Conservation (phyloP, 2,888 invertebrate species). For the Amiota communis region DNA sequence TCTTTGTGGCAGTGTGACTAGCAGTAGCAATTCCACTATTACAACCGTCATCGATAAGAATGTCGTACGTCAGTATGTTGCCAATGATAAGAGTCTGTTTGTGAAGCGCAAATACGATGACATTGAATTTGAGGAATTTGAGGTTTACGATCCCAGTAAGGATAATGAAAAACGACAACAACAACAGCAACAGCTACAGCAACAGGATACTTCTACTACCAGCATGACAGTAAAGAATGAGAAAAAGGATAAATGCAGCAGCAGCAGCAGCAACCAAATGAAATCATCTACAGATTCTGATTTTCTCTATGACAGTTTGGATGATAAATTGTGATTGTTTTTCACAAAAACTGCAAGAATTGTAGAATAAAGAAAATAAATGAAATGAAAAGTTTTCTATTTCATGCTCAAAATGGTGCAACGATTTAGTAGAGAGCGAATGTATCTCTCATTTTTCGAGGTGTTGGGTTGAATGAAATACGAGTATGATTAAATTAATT, state of each 20-base stretch:
- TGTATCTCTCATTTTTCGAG: no score
- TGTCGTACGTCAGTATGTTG: conserved; percentile 78
- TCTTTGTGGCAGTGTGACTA: conserved; percentile 57
- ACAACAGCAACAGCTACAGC: conserved; percentile 33
- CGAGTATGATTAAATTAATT: no score
- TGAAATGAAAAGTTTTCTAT: neutral
- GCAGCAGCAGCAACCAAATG: conserved; percentile 21
- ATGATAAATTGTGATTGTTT: conserved; percentile 62
- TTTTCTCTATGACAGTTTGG: conserved; percentile 67
- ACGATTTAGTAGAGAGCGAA: conserved; percentile 32
- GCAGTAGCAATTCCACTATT: conserved; percentile 50
- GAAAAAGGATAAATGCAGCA: conserved; percentile 25
- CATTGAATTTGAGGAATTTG: conserved; percentile 89
- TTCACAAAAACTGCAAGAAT: neutral
- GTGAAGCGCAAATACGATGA: conserved; percentile 81
- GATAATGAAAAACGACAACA: conserved; percentile 52
- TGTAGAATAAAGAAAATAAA: no score
- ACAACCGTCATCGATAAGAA: conserved; percentile 68
- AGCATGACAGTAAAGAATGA: neutral
- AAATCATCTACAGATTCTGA: conserved; percentile 32
- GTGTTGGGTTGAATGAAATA: no score
- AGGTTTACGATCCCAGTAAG: conserved; percentile 77
- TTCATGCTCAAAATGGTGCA: conserved; percentile 44
- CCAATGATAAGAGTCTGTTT: conserved; percentile 78
- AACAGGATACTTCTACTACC: neutral